Evolutionary conservation across 2,888 invertebrate genomes (phyloP).

Genomic region (Enoplolaimus lenunculus): DNA sequence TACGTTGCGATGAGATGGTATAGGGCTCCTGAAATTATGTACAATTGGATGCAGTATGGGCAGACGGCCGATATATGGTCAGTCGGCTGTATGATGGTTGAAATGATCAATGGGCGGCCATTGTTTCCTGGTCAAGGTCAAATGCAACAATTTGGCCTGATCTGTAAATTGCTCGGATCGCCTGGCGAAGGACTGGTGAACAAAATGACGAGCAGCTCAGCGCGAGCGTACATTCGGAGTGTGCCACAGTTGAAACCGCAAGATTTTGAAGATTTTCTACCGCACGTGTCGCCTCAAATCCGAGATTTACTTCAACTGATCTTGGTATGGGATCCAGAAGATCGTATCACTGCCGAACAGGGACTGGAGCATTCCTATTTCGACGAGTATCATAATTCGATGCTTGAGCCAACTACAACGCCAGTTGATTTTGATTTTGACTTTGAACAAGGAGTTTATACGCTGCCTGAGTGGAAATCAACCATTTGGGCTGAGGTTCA

Average conservation of each 20-base stretch:
- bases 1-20: slow-evolving; percentile 20
- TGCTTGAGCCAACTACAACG: slow-evolving; percentile 8
- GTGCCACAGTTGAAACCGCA: neutral
- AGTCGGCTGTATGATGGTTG: slow-evolving; percentile 18
- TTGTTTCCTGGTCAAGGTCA: slow-evolving; percentile 19
- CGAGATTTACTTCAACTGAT: slow-evolving; percentile 12
- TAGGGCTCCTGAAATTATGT: slow-evolving; percentile 19
- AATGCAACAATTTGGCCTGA: slow-evolving; percentile 11
- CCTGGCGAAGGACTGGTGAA: slow-evolving; percentile 6
- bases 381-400: neutral
- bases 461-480: slow-evolving; percentile 5
- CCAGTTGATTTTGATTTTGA: neutral
- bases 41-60: neutral
- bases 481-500: neutral
- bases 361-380: slow-evolving; percentile 17
- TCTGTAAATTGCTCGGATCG: slow-evolving; percentile 3
- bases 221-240: slow-evolving; percentile 9
- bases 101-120: slow-evolving; percentile 17
- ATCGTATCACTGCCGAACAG: slow-evolving; percentile 15
- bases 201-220: neutral
- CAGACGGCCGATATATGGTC: slow-evolving; percentile 17
- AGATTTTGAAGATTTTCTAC: slow-evolving; percentile 1
- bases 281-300: neutral
- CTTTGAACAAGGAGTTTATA: slow-evolving; percentile 1
- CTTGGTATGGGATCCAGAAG: slow-evolving; percentile 10